Conservation (phyloP, 2,113 vertebrate species). For the Aptenodytes forsteri region DNA sequence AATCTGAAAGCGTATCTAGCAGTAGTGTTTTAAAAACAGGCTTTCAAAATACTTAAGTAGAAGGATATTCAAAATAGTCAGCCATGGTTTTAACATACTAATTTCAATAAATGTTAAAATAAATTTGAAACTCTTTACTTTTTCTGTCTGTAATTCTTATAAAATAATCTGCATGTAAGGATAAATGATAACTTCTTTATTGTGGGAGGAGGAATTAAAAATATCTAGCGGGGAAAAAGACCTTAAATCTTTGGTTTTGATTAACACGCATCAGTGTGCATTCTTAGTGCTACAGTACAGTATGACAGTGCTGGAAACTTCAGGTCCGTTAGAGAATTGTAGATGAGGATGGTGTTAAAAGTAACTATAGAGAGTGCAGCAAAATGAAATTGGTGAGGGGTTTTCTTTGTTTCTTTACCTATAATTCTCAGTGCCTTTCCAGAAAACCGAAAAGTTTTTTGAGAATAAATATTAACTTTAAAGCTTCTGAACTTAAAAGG, state of each 20-base stretch:
- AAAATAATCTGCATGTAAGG: background rate
- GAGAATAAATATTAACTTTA: background rate
- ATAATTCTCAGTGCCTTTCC: background rate
- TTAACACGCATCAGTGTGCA: fast-evolving
- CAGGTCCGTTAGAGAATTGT: background rate
- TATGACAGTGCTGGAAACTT: background rate
- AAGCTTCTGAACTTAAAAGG: background rate
- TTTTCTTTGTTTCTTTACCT: background rate
- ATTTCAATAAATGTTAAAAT: background rate
- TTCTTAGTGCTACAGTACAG: background rate
- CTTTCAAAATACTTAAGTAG: background rate
- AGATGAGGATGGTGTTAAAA: background rate
- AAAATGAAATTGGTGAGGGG: background rate
- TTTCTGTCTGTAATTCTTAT: background rate
- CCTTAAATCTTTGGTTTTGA: background rate
- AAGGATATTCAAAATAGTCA: background rate
- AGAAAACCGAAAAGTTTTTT: background rate
- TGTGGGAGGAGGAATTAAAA: background rate
- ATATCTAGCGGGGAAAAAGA: background rate
- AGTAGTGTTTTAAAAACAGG: background rate
- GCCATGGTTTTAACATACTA: background rate
- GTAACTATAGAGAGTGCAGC: background rate
- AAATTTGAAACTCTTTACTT: background rate
- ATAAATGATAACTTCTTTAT: background rate
- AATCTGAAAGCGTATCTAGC: background rate